phyloP scores from a whole-genome alignment of 2,113 vertebrate species.

The Daboia siamensis region DNA sequence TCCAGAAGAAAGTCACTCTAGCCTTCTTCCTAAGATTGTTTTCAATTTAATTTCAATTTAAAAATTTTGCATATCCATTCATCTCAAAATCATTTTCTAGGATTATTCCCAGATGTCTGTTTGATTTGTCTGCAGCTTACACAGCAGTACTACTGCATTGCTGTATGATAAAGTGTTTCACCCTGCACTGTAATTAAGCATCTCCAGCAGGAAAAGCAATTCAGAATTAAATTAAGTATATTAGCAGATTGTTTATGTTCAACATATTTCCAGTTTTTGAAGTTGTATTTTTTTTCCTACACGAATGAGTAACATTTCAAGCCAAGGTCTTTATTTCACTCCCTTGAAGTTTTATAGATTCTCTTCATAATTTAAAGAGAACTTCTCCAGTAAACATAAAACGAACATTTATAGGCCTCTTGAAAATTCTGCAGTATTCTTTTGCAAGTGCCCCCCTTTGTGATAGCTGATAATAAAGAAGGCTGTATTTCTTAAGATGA shows the following conservation, averaged over 20 bases:
- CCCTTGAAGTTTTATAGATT: background rate
- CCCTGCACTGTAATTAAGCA: background rate
- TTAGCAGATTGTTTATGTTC: background rate
- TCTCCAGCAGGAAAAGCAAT: background rate
- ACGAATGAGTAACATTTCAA: background rate
- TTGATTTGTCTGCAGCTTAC: background rate
- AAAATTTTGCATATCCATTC: background rate
- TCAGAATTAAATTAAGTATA: background rate
- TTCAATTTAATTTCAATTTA: background rate
- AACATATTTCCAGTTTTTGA: background rate
- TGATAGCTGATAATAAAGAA: background rate
- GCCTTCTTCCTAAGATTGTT: background rate
- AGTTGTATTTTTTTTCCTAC: background rate
- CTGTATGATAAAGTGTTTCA: background rate
- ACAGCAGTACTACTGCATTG: background rate
- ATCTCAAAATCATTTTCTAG: background rate
- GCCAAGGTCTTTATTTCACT: accelerated
- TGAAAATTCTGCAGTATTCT: background rate
- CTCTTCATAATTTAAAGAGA: background rate
- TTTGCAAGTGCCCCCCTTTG: constrained; percentile 2
- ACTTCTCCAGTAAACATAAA: background rate
- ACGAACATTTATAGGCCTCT: constrained; percentile 16
- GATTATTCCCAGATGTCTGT: background rate
- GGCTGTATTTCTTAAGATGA: background rate
- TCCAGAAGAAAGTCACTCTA: background rate